Evolutionary conservation across 2,113 vertebrate genomes (phyloP), one percentile per base, ranked within the genome.

Genomic region (Ia io): DNA sequence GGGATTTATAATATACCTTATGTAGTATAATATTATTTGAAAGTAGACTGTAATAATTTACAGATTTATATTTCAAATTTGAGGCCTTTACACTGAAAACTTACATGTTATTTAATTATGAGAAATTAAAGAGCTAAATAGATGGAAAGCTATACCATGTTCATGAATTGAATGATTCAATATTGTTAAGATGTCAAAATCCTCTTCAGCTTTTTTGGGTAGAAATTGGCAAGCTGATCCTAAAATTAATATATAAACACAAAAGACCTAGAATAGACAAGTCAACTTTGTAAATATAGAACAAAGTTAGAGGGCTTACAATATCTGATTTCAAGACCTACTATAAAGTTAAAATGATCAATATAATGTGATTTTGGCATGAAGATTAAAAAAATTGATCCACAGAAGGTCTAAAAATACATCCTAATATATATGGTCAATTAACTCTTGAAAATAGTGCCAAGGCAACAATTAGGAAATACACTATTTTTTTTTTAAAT

Each of bases 171-270:
- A 32, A 79, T 90, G 16, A 77, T 9, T 94, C 22, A 83, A 53
- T 90, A 84, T 78, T 49, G 9, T 93, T 53, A 86, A 92, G 35
- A 74, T 84, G 28, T 87, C 51, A 78, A 92, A 95, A 78, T 84
- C 44, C 3, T 78, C 79, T 25, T 32, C 84, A 47, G 32, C 17
- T 94, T n/a, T 40, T 47, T 76, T 56, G 22, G 6, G 8, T 56
- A 51, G 67, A 85, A 94, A 49, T 40, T 13, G 12, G 44, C 22
- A 83, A 82, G n/a, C n/a, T 73, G 20, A 32, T 94, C 92, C 28
- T 74, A 71, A 78, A 83, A 83, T 61, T 90, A 87, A 17, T 37
- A 35, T n/a, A 49, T 53, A 84, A 92, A 79, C 6, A 71, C 25
- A 28, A 84, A 67, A 44, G 30, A 88, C 28, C 40, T 92, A 35